Conservation (phyloP, 37 sponge, comb jelly and placozoan species). For the Lycopodina hypogea region DNA sequence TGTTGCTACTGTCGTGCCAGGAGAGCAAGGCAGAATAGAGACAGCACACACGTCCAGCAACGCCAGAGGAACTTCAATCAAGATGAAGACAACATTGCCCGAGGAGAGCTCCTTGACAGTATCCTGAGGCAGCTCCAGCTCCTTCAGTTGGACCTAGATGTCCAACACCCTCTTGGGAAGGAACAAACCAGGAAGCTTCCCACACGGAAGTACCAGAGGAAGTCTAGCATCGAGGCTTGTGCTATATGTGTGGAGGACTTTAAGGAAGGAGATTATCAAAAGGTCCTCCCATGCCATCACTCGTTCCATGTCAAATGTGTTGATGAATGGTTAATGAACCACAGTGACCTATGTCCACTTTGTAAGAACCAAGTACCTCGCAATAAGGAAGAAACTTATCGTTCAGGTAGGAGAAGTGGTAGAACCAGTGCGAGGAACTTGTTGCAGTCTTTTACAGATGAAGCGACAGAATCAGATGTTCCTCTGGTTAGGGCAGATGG, state of each 20-base stretch:
- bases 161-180: conserved; percentile 42
- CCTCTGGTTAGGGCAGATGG: neutral
- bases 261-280: conserved; percentile 14
- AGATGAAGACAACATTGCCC: neutral
- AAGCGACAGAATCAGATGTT: no score
- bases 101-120: conserved; percentile 57
- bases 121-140: conserved; percentile 55
- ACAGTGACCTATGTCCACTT: conserved; percentile 55
- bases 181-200: conserved; percentile 26
- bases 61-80: conserved; percentile 24
- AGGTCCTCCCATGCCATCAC: conserved; percentile 53
- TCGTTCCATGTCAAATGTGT: conserved; percentile 55
- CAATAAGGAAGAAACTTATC: neutral
- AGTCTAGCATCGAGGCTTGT: conserved; percentile 11
- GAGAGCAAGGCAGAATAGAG: neutral
- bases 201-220: conserved; percentile 3
- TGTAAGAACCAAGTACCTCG: conserved; percentile 38
- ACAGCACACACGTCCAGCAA: neutral
- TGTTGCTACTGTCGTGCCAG: neutral
- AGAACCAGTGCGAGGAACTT: no score
- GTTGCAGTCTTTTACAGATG: no score
- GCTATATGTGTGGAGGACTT: conserved; percentile 63
- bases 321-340: conserved; percentile 56
- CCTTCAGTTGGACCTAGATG: conserved; percentile 31
- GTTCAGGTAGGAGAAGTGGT: no score